Conservation (phyloP, 2,113 vertebrate genomes). For the Hypomesus transpacificus region DNA sequence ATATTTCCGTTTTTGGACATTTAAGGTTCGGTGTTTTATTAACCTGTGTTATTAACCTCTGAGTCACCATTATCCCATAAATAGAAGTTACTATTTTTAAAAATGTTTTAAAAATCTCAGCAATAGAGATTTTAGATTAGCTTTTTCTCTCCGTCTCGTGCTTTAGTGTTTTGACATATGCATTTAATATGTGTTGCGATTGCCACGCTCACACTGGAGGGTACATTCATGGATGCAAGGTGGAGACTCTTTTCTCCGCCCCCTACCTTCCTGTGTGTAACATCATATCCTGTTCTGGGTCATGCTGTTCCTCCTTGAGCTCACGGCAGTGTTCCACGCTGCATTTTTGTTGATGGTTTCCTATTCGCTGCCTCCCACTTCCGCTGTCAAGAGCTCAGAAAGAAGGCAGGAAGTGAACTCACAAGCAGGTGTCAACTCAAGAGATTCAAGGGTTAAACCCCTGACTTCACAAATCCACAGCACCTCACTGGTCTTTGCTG, state of each 20-base stretch:
- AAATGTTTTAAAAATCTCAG: conserved; percentile 64
- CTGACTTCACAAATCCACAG: conserved; percentile 40
- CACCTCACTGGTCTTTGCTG: conserved; percentile 3
- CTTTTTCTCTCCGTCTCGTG: conserved; percentile 40
- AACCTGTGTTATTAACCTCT: conserved; percentile 39
- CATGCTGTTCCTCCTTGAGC: conserved; percentile 14
- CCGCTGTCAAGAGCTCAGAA: conserved; percentile 16
- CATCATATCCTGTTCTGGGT: conserved; percentile 29
- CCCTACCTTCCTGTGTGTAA: conserved; percentile 22
- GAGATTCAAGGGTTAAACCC: conserved; percentile 23
- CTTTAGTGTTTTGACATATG: conserved; percentile 56
- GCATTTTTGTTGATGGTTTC: conserved; percentile 9
- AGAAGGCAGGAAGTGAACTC: conserved; percentile 47
- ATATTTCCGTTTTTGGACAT: conserved; percentile 31
- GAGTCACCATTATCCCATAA: conserved; percentile 47
- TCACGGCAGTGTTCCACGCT: conserved; percentile 15
- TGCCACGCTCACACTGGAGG: conserved; percentile 60
- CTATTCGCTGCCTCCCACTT: conserved; percentile 11
- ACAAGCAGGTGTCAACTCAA: conserved; percentile 15
- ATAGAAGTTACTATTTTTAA: conserved; percentile 66
- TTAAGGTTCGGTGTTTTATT: conserved; percentile 27
- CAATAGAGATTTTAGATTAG: conserved; percentile 57
- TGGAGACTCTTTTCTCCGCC: conserved; percentile 50
- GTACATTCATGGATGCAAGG: conserved; percentile 70
- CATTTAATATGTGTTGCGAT: conserved; percentile 42